Conservation (phyloP, 2,888 invertebrate genomes). For the Steinernema scapterisci region DNA sequence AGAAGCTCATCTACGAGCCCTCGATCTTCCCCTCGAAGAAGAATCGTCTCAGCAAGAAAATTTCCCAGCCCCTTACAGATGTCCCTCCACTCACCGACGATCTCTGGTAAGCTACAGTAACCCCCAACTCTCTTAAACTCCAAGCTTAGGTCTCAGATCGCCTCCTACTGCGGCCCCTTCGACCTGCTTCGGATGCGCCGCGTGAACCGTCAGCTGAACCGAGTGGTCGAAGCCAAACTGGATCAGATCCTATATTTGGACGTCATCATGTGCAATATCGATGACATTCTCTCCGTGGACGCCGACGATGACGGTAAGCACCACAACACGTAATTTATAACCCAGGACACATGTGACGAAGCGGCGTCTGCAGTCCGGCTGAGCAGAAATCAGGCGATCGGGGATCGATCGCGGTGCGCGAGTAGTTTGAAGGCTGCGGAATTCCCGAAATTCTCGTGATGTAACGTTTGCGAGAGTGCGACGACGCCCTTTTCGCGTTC, state of each 20-base stretch:
- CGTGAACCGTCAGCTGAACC: slow-evolving; percentile 40
- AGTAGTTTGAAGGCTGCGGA: not conserved
- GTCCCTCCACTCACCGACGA: slow-evolving; percentile 21
- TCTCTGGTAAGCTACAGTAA: slow-evolving; percentile 3
- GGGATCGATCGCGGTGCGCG: not conserved
- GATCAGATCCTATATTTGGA: slow-evolving; percentile 39
- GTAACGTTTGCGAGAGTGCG: slow-evolving; percentile 26
- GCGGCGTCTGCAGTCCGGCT: not conserved
- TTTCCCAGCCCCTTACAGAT: not conserved
- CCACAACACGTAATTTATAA: not conserved
- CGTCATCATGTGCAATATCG: slow-evolving; percentile 41
- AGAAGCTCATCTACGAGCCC: slow-evolving; percentile 28
- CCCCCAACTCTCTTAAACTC: no score
- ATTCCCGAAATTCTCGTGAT: slow-evolving; percentile 17
- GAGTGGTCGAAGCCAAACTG: slow-evolving; percentile 40
- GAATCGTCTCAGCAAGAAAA: slow-evolving; percentile 4
- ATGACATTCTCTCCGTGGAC: slow-evolving; percentile 33
- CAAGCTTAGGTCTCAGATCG: slow-evolving; percentile 29
- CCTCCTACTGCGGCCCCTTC: slow-evolving; percentile 37
- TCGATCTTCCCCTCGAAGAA: slow-evolving; percentile 27
- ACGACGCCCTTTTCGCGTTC: slow-evolving; percentile 1
- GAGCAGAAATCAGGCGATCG: not conserved
- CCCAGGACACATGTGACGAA: no score
- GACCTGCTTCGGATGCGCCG: slow-evolving; percentile 42
- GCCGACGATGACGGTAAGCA: slow-evolving; percentile 27